These are phyloP conservation scores for Chaetops frenatus DNA, from an alignment of 2,113 vertebrate genomes.

Conservation along the genomic window DNA sequence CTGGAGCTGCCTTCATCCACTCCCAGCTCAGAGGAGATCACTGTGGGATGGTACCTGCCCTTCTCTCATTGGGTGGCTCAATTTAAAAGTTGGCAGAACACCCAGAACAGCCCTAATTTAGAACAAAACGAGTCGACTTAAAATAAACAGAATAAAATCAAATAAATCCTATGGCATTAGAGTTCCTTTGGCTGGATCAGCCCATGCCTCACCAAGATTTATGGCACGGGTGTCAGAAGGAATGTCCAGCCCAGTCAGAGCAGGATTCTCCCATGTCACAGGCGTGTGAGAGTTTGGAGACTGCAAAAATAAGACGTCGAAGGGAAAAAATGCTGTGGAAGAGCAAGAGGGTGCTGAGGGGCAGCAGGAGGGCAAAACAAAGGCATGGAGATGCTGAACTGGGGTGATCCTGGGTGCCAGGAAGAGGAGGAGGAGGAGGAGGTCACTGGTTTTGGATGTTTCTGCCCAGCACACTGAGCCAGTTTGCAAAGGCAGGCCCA, in stretches of 20 bases:
- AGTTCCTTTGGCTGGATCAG: not conserved
- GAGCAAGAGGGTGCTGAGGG: not conserved
- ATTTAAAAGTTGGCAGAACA: not conserved
- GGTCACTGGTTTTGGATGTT: not conserved
- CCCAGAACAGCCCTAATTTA: not conserved
- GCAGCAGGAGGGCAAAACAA: not conserved
- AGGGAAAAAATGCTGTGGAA: not conserved
- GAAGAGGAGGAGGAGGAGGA: not conserved
- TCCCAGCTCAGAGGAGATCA: not conserved
- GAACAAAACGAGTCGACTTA: slow-evolving; percentile 1
- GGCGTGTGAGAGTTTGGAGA: not conserved
- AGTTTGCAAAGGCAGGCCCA: not conserved
- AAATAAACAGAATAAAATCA: slow-evolving; percentile 43
- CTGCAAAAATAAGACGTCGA: not conserved
- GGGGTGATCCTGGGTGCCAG: not conserved
- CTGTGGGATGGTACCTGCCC: not conserved
- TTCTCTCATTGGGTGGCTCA: slow-evolving; percentile 16
- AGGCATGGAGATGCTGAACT: not conserved
- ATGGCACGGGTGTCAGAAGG: not conserved
- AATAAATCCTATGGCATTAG: slow-evolving; percentile 34
- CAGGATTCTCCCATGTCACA: rapidly evolving
- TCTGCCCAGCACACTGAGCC: not conserved
- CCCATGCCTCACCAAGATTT: not conserved
- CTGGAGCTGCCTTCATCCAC: not conserved
- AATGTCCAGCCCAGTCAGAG: not conserved